phyloP scores from a whole-genome alignment of 1,140 invertebrate genomes.

The Rhynchophorus ferrugineus region DNA sequence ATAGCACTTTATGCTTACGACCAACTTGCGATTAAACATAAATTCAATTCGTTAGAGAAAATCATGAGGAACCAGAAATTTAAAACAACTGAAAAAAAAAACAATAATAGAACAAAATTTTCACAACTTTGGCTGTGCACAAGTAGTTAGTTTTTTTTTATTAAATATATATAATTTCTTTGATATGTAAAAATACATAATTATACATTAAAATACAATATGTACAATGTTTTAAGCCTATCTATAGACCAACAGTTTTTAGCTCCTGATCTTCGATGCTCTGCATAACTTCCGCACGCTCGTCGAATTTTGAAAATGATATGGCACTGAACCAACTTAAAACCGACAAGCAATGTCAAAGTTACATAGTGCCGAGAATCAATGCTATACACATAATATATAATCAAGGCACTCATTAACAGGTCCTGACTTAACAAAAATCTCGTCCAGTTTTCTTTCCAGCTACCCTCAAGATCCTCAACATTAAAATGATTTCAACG shows the following conservation, averaged over 20 bases:
- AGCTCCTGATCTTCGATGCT: background rate
- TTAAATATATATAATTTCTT: constrained; percentile 16
- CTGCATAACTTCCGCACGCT: background rate
- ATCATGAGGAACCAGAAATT: too few relatives aligned
- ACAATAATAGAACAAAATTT: constrained; percentile 7
- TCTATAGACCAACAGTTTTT: constrained; percentile 23
- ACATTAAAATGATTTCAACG: too few relatives aligned
- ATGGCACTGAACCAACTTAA: constrained; percentile 1
- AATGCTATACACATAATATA: constrained; percentile 15
- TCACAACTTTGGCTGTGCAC: constrained; percentile 25
- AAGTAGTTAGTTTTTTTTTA: constrained; percentile 26
- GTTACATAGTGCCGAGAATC: constrained; percentile 7
- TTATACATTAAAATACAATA: constrained; percentile 31
- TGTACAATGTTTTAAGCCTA: constrained; percentile 27
- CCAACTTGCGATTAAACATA: too few relatives aligned
- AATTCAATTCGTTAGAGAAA: too few relatives aligned
- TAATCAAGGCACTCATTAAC: constrained; percentile 33
- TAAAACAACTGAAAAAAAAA: too few relatives aligned
- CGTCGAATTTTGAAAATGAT: too few relatives aligned
- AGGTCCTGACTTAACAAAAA: constrained; percentile 23
- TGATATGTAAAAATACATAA: constrained; percentile 37
- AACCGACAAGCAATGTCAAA: background rate
- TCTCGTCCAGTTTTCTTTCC: constrained; percentile 1
- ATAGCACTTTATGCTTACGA: too few relatives aligned
- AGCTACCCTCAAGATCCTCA: too few relatives aligned